A percentile compares a stretch with the other conserved stretches of the same genome.
These are phyloP conservation scores for Rhinoptilus africanus DNA, from an alignment of 2,113 vertebrate species.

Conservation along the genomic window DNA sequence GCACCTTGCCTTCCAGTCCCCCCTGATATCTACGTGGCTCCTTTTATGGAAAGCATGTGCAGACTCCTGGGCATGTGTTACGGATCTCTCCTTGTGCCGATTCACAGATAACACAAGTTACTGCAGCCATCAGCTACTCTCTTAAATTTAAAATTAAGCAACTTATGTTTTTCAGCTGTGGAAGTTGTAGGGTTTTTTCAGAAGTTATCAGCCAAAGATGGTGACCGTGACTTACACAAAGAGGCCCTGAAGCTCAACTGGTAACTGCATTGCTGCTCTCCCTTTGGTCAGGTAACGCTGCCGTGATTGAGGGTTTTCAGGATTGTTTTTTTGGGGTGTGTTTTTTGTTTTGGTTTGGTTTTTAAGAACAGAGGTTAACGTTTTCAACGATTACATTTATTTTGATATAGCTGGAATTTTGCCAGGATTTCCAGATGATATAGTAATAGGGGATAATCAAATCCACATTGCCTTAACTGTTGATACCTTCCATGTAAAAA, in stretches of 20 bases:
- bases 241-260: neutral
- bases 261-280: neutral
- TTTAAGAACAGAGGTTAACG: neutral
- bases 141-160: neutral
- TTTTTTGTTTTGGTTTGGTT: neutral
- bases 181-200: neutral
- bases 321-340: neutral
- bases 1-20: neutral
- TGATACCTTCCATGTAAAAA: neutral
- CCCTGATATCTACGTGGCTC: neutral
- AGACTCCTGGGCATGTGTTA: neutral
- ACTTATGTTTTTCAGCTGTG: neutral
- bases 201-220: neutral
- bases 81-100: neutral
- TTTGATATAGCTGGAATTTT: neutral
- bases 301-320: rapidly evolving
- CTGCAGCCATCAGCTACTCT: neutral
- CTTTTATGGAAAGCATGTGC: neutral
- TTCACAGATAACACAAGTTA: neutral
- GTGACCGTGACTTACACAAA: neutral
- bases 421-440: neutral
- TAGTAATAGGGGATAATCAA: neutral
- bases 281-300: neutral
- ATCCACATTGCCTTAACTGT: neutral
- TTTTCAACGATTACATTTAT: neutral